Conservation (phyloP, 2,797 vertebrate species). For the Neosilurus hyrtlii region DNA sequence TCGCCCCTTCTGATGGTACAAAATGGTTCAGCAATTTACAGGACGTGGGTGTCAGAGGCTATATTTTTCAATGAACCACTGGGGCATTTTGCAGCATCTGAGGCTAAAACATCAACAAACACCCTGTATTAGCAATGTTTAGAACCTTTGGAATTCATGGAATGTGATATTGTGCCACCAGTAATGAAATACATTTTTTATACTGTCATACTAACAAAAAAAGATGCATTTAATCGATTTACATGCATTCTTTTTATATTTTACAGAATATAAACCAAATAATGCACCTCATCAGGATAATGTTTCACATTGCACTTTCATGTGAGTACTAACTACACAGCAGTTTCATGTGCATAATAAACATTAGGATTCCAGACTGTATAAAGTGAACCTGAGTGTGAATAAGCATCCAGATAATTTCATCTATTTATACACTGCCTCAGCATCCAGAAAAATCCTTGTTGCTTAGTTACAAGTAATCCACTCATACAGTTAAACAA, state of each 20-base stretch:
- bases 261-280: neutral
- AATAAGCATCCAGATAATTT: neutral
- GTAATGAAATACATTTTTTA: neutral
- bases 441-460: neutral
- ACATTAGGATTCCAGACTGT: neutral
- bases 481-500: neutral
- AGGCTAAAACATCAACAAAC: too few species aligned
- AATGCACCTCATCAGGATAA: neutral
- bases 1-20: too few species aligned
- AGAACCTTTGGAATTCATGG: too few species aligned
- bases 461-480: constrained; percentile 17
- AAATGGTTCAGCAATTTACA: too few species aligned
- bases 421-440: neutral
- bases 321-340: neutral
- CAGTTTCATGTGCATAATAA: neutral
- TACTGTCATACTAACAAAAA: neutral
- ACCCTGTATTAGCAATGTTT: too few species aligned
- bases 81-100: too few species aligned
- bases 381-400: neutral
- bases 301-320: neutral
- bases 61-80: too few species aligned
- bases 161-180: neutral
- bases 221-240: neutral
- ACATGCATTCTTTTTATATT: neutral
- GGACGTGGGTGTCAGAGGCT: too few species aligned